Evolutionary conservation across 1,140 invertebrate species (phyloP).

Genomic region (Battus philenor): DNA sequence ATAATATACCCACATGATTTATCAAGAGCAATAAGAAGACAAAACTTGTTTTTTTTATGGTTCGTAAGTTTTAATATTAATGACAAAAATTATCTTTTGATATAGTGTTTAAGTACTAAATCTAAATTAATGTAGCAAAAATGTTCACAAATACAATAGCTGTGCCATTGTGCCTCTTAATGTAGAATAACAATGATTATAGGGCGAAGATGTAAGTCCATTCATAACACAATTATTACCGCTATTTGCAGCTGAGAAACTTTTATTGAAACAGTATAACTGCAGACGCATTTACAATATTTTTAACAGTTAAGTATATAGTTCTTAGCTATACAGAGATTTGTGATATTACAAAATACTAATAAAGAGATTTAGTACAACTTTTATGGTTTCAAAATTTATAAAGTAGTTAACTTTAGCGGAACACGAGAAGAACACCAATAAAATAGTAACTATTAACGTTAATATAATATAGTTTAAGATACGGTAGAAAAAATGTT

Average conservation of each 20-base stretch:
- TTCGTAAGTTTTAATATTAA: too few species aligned
- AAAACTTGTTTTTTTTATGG: too few species aligned
- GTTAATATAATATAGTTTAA: slow-evolving; percentile 32
- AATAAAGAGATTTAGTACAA: slow-evolving; percentile 65
- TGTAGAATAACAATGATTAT: slow-evolving; percentile 21
- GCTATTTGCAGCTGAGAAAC: slow-evolving; percentile 14
- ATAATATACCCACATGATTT: too few species aligned
- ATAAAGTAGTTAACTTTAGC: slow-evolving; percentile 59
- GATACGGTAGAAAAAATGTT: slow-evolving; percentile 40
- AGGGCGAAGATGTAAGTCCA: not conserved
- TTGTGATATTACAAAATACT: slow-evolving; percentile 73
- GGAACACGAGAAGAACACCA: slow-evolving; percentile 68
- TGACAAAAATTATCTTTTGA: too few species aligned
- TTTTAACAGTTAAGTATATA: slow-evolving; percentile 23
- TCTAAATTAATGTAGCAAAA: slow-evolving; percentile 18
- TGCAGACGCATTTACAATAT: slow-evolving; percentile 9
- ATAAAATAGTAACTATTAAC: slow-evolving; percentile 51
- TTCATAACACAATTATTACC: slow-evolving; percentile 3
- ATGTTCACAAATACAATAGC: slow-evolving; percentile 37
- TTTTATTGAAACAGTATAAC: slow-evolving; percentile 4
- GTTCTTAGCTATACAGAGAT: slow-evolving; percentile 63
- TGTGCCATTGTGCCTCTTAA: slow-evolving; percentile 48
- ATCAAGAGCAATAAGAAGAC: too few species aligned
- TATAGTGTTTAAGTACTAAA: too few species aligned
- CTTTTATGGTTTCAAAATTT: slow-evolving; percentile 59